These are phyloP conservation scores for Protomyctophum bolini DNA, from an alignment of 2,113 vertebrate genomes.

Conservation along the genomic window DNA sequence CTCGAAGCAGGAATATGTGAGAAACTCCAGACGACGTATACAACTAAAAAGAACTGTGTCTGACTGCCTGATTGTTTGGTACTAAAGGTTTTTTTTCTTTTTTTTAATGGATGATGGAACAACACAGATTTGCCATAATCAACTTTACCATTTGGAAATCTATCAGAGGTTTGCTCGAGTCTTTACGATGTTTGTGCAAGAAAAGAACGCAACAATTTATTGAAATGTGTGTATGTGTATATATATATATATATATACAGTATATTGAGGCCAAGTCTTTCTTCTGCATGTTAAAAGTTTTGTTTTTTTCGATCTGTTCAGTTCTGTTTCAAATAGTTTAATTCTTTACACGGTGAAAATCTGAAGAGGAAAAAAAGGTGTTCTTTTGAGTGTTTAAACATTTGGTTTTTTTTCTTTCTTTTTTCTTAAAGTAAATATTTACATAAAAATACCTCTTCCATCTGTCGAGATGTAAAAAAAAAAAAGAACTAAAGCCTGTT, in stretches of 20 bases:
- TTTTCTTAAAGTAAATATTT: conserved; percentile 55
- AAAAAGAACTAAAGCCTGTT: conserved; percentile 10
- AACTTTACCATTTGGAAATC: conserved; percentile 24
- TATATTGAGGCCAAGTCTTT: conserved; percentile 56
- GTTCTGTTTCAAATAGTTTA: conserved; percentile 40
- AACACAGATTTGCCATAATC: conserved; percentile 26
- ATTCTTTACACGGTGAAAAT: conserved; percentile 56
- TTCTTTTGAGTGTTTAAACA: conserved; percentile 56
- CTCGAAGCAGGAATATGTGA: conserved; percentile 33
- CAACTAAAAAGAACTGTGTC: conserved; percentile 2
- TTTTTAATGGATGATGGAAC: conserved; percentile 18
- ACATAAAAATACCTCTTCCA: conserved; percentile 76
- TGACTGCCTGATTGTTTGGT: conserved; percentile 26
- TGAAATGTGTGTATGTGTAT: conserved; percentile 53
- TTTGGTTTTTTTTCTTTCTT: conserved; percentile 56
- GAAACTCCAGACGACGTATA: conserved; percentile 21
- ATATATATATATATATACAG: too few species aligned
- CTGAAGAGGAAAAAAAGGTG: conserved; percentile 3
- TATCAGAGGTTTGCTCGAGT: conserved; percentile 34
- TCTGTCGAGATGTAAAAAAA: conserved; percentile 54
- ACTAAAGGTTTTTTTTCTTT: background rate
- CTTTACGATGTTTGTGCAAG: conserved; percentile 22
- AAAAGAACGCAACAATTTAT: conserved; percentile 18
- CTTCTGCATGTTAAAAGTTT: conserved; percentile 72
- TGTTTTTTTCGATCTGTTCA: conserved; percentile 58